phyloP scores from a whole-genome alignment of 1,140 invertebrate genomes.

The Scaptomyza montana region DNA sequence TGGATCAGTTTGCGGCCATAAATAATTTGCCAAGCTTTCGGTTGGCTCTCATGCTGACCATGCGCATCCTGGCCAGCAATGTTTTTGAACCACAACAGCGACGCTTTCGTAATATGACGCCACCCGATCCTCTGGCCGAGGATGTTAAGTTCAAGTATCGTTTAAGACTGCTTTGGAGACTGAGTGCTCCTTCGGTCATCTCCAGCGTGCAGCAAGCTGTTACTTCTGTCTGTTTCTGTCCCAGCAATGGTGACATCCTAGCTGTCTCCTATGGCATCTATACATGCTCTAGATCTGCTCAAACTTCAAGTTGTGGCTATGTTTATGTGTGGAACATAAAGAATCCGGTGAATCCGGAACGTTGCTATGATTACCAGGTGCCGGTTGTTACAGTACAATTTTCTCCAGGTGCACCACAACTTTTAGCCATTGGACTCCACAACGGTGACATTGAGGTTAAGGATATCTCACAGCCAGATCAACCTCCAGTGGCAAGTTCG shows the following conservation, averaged over 20 bases:
- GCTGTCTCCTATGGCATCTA: constrained; percentile 89
- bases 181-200: constrained; percentile 65
- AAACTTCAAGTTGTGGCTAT: constrained; percentile 21
- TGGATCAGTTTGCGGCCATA: constrained; percentile 75
- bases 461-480: constrained; percentile 86
- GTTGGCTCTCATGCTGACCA: constrained; percentile 87
- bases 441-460: constrained; percentile 90
- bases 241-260: constrained; percentile 86
- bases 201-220: constrained; percentile 81
- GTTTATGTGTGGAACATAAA: constrained; percentile 93
- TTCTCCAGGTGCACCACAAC: constrained; percentile 88
- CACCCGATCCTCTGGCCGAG: constrained; percentile 86
- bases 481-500: constrained; percentile 85
- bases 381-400: constrained; percentile 90
- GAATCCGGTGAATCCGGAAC: constrained; percentile 93
- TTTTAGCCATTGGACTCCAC: constrained; percentile 91
- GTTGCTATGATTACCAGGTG: constrained; percentile 87
- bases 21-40: constrained; percentile 85
- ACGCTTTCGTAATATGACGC: constrained; percentile 87
- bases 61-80: constrained; percentile 88
- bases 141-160: constrained; percentile 87
- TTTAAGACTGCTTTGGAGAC: constrained; percentile 87
- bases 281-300: constrained; percentile 42
- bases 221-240: constrained; percentile 87
- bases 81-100: constrained; percentile 87